Evolutionary conservation across 2,888 invertebrate genomes (phyloP), one percentile per base, ranked within the genome.

Genomic region (Iphiclides podalirius): DNA sequence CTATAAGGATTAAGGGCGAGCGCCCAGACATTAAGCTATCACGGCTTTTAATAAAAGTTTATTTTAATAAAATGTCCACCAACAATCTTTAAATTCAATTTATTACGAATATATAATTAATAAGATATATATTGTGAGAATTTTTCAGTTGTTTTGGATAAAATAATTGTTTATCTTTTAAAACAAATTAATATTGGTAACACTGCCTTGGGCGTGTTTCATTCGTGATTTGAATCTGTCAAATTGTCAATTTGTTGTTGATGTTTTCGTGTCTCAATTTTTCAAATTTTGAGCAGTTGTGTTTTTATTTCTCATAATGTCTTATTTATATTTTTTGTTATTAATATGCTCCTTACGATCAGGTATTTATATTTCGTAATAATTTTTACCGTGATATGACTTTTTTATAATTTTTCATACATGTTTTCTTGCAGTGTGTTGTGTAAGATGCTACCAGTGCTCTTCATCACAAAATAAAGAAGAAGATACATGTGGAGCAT

Each of bases 401-500:
- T 31, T 31, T 11, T 31, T n/a, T 31, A 31, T 8, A 23, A 14
- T 14, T 26, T 26, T 33, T 36, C 12, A 37, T 20, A 31, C 15
- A 15, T 34, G 2, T 42, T 58, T 52, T 16, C 38, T 78, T 84
- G 47, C 72, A 93, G 93, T 90, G 60, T 79, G 89, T 58, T 92
- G 94, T 55, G 94, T 98, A 58, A 92, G 96, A 70, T 98, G 98
- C 79, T 98, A 95, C 72, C 97, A 98, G 74, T 98, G 98, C 80
- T 94, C 97, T 57, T 96, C 97, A 8, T 94, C 95, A 54, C 95
- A 96, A 71, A 91, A 91, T 1, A 92, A 67, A 41, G 92, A 92
- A 4, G 93, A 94, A 64, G 96, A 97, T 68, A 94, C 94, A 37
- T 98, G 98, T 78, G 98, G 98, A 0, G 96, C 98, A 0, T 97